Base-by-base conservation (phyloP, 2,113 vertebrate genomes). In the Rhea americana region DNA sequence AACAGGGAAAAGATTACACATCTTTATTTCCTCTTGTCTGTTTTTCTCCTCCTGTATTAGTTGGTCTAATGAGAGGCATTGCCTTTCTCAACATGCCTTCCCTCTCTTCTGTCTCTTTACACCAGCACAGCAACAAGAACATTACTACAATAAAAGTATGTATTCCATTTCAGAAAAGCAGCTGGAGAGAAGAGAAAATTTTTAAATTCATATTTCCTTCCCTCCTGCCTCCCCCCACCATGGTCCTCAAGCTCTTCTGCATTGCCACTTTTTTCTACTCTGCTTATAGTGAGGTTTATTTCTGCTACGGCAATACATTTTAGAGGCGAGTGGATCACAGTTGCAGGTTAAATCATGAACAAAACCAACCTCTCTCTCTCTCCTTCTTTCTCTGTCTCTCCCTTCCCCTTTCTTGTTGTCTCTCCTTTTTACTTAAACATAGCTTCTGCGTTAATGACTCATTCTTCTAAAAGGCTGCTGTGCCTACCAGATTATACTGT, bases 381-480 rank as follows among this genome's bases (percentile, higher is more conserved):
- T 24, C 47, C 22, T n/a, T 51, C n/a, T 71, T 3, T 16, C 28
- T 48, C 48, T 81, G n/a, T 87, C 30, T 26, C 9, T 59, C 76
- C 78, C 77, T 59, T 37, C 9, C 17, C 11, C 30, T 84, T 55
- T 73, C 55, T 56, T 88, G 25, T 83, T 92, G 63, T 92, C 92
- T 94, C 53, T 93, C 67, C 82, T 89, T 94, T 90, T 84, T 84
- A 62, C 87, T 93, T 93, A 94, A 93, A 83, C 74, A 67, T 93
- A 88, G 89, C 80, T 96, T 84, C 88, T 90, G 89, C 88, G 81
- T 94, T 95, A 96, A 96, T 94, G 90, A 95, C 79, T 94, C 95
- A 63, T 93, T 94, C 88, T 96, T 89, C 93, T 94, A 72, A 94
- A 94, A 55, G 51, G 86, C 91, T 94, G 94, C 88, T 92, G 85